Base-by-base conservation (phyloP, 2,888 invertebrate genomes). In the Eilema depressum region DNA sequence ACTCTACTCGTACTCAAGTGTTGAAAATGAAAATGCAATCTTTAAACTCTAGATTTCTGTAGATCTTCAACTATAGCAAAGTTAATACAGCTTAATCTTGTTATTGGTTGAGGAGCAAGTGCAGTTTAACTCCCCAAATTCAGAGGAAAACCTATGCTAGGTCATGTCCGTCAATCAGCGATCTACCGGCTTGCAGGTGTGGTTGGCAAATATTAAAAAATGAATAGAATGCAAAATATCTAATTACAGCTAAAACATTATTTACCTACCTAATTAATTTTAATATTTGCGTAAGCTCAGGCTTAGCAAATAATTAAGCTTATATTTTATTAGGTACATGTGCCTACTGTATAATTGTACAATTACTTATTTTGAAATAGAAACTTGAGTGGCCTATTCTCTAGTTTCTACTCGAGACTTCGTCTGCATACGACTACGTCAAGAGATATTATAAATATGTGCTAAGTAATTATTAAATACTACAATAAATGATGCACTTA, bases 231-330 rank as follows among this genome's bases (percentile, higher is more conserved):
- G n/a, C 53, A 10, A 26, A 83, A 65, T 53, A 59, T 64, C 70
- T 81, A 73, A 79, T 83, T 75, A 79, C 63, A 64, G 68, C 71
- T 72, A 65, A 66, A 69, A 65, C 20, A 26, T 77, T 68, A 66
- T 69, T 71, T 63, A 66, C 47, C 63, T 63, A 0, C n/a, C 53
- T 53, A 53, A 66, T 71, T 56, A 66, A 65, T 70, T 68, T 59
- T 12, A 20, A 53, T 66, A 61, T 61, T 20, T 28, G 23, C 61
- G 26, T 66, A n/a, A 71, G 68, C 70, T 14, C 57, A 37, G 70
- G 53, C 26, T 25, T 67, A 74, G 37, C 14, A 59, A 65, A 72
- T 65, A 71, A 65, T 73, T 47, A 17, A 37, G 26, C 14, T 56
- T 41, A 79, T 76, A 73, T 79, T 74, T 67, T 69, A 70, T n/a